phyloP scores from a whole-genome alignment of 1,140 invertebrate species.

The Adoxophyes honmai region DNA sequence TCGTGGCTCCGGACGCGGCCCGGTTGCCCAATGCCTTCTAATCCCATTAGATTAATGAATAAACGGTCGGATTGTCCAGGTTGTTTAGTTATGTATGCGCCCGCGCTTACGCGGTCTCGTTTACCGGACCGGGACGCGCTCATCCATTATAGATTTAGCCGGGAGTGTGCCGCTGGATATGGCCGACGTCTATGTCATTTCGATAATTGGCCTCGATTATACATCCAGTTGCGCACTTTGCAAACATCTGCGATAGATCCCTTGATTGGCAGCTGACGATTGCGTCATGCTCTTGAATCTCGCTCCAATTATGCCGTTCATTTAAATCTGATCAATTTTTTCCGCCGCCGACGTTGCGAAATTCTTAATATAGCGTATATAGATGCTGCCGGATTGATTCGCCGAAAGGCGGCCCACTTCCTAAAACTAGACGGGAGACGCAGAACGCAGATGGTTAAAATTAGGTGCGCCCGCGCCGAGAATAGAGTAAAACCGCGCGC shows the following conservation, averaged over 20 bases:
- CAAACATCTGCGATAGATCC: conserved; percentile 54
- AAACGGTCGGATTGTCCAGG: conserved; percentile 48
- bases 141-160: conserved; percentile 74
- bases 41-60: conserved; percentile 61
- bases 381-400: conserved; percentile 44
- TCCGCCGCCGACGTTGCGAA: background rate
- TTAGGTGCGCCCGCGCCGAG: conserved; percentile 63
- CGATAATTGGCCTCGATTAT: conserved; percentile 72
- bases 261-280: conserved; percentile 49
- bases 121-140: conserved; percentile 60
- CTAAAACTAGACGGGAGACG: conserved; percentile 74
- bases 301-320: conserved; percentile 51
- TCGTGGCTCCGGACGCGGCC: conserved; percentile 41
- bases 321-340: conserved; percentile 33
- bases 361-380: background rate
- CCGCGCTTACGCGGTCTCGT: conserved; percentile 61
- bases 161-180: conserved; percentile 47
- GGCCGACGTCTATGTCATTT: conserved; percentile 62
- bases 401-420: conserved; percentile 69
- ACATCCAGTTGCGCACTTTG: conserved; percentile 52
- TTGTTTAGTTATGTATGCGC: conserved; percentile 59
- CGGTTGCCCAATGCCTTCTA: conserved; percentile 45
- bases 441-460: conserved; percentile 76
- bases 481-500: conserved; percentile 69
- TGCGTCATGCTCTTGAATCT: conserved; percentile 44